Conservation (phyloP, 1,140 invertebrate species). For the Zaprionus camerounensis region DNA sequence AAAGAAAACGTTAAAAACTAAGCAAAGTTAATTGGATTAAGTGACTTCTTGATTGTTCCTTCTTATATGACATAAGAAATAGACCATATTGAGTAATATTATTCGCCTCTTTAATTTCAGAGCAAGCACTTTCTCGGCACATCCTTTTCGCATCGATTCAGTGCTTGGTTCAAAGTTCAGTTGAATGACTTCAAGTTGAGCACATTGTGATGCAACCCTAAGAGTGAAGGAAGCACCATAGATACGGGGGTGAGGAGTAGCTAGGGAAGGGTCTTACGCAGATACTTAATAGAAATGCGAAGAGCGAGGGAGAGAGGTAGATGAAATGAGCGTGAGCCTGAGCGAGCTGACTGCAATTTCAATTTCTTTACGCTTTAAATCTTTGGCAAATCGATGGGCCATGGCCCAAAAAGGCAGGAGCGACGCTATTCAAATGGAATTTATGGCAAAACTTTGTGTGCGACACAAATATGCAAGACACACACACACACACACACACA, state of each 20-base stretch:
- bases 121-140: no score
- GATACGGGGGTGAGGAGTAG: neutral
- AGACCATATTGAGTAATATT: no score
- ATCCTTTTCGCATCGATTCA: no score
- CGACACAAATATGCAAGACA: slow-evolving; percentile 36
- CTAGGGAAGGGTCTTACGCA: slow-evolving; percentile 23
- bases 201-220: slow-evolving; percentile 20
- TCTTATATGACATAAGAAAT: no score
- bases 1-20: no score
- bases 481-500: no score
- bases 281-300: slow-evolving; percentile 46
- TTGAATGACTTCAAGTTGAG: slow-evolving; percentile 1
- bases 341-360: slow-evolving; percentile 35
- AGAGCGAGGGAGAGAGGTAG: neutral
- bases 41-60: no score
- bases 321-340: neutral
- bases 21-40: no score
- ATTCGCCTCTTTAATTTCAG: no score
- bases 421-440: slow-evolving; percentile 49
- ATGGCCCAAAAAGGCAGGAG: slow-evolving; percentile 43
- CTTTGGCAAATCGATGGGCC: slow-evolving; percentile 51
- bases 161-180: slow-evolving; percentile 8
- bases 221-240: neutral
- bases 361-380: slow-evolving; percentile 57
- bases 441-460: slow-evolving; percentile 50